These are phyloP conservation scores for Poecilus cupreus DNA, from an alignment of 2,888 invertebrate genomes.

Conservation along the genomic window DNA sequence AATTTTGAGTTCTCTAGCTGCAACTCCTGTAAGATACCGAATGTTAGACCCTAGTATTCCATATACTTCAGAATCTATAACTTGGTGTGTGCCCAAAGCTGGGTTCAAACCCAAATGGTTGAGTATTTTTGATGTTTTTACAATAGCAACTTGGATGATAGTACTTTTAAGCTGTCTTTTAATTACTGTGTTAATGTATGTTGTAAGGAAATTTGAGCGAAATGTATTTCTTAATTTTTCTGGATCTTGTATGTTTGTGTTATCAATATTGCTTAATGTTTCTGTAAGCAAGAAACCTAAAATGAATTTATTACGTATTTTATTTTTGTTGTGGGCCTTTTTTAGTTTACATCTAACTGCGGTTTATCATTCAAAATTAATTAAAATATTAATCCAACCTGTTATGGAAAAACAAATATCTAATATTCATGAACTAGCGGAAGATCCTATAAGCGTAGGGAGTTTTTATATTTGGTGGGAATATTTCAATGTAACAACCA, in stretches of 20 bases:
- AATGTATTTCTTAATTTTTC: conserved; percentile 22
- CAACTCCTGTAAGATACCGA: conserved; percentile 54
- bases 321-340: conserved; percentile 61
- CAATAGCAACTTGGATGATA: conserved; percentile 41
- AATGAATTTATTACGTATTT: conserved; percentile 38
- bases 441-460: conserved; percentile 31
- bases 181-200: neutral
- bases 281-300: conserved; percentile 49
- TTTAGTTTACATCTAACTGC: conserved; percentile 59
- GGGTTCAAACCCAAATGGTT: conserved; percentile 58
- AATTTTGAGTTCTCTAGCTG: conserved; percentile 60
- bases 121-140: conserved; percentile 60
- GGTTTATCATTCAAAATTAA: conserved; percentile 61
- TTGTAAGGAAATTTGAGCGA: neutral
- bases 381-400: conserved; percentile 61
- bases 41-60: conserved; percentile 60
- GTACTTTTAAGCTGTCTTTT: conserved; percentile 32
- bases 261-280: conserved; percentile 46
- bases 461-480: conserved; percentile 44
- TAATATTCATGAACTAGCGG: conserved; percentile 58
- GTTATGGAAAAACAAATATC: conserved; percentile 60
- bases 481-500: conserved; percentile 47
- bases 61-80: conserved; percentile 61
- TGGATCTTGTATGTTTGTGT: conserved; percentile 41
- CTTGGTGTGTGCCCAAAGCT: conserved; percentile 62